Conservation (phyloP, 2,113 vertebrate genomes). For the Anolis carolinensis region DNA sequence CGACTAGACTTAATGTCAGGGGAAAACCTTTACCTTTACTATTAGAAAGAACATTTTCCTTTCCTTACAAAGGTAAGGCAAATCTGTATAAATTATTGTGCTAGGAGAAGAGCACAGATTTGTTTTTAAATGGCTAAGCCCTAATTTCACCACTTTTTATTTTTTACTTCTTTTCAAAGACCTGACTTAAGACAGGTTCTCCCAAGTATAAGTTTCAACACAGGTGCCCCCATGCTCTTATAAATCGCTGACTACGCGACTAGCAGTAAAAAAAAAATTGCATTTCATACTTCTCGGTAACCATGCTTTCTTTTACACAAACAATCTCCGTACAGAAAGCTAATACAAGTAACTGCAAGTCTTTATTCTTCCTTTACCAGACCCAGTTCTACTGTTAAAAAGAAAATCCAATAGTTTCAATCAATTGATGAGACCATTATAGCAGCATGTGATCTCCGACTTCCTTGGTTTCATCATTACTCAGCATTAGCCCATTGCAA, state of each 20-base stretch:
- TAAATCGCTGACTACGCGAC: neutral
- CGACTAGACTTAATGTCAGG: too few relatives aligned
- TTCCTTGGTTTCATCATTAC: neutral
- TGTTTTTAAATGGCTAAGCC: constrained; percentile 20
- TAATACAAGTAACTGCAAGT: neutral
- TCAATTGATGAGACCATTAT: neutral
- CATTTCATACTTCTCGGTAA: neutral
- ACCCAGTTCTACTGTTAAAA: neutral
- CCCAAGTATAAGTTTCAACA: constrained; percentile 11
- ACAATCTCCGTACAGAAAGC: neutral
- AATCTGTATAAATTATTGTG: accelerated
- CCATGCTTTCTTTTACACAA: neutral
- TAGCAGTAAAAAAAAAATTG: neutral
- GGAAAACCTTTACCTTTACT: too few relatives aligned
- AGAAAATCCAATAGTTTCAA: neutral
- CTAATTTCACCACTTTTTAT: neutral
- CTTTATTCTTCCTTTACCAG: neutral
- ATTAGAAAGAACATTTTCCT: neutral
- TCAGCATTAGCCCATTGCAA: neutral
- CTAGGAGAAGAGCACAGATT: neutral
- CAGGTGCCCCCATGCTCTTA: constrained; percentile 20
- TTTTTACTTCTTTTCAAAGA: constrained; percentile 24
- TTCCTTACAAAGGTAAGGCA: constrained; percentile 2
- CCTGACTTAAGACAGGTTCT: neutral
- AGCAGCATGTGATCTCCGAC: neutral